These are phyloP conservation scores for Erebia aethiops DNA, from an alignment of 2,888 invertebrate genomes.

Conservation along the genomic window DNA sequence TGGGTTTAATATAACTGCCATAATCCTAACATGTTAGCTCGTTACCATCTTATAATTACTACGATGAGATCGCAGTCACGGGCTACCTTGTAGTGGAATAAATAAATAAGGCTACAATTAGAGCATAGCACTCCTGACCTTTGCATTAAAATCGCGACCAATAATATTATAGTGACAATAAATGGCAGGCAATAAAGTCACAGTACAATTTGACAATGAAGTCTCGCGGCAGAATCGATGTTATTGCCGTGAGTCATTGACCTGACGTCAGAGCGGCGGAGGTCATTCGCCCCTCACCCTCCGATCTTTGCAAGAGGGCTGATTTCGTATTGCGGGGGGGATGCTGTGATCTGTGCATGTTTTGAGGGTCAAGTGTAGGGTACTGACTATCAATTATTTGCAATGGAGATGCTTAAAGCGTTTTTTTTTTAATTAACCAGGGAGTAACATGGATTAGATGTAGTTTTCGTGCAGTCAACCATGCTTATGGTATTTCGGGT, in stretches of 20 bases:
- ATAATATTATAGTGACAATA: too few relatives aligned
- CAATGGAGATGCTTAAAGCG: neutral
- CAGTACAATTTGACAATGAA: conserved; percentile 18
- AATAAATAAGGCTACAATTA: too few relatives aligned
- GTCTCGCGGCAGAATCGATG: conserved; percentile 25
- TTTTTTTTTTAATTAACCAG: too few relatives aligned
- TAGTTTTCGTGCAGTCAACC: too few relatives aligned
- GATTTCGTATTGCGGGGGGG: conserved; percentile 28
- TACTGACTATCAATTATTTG: neutral
- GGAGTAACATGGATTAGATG: too few relatives aligned
- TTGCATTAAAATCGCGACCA: conserved; percentile 9
- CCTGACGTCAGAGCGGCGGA: conserved; percentile 29
- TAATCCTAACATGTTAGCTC: too few relatives aligned
- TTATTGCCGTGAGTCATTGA: conserved; percentile 33
- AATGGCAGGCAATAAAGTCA: neutral
- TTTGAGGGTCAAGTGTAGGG: conserved; percentile 27
- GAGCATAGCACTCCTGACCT: conserved; percentile 2
- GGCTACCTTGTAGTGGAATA: too few relatives aligned
- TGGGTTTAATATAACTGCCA: too few relatives aligned
- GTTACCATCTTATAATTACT: too few relatives aligned
- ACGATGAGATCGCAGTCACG: too few relatives aligned
- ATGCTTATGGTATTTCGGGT: too few relatives aligned
- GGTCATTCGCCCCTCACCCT: conserved; percentile 35
- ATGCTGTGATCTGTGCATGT: conserved; percentile 20
- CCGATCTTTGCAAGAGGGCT: conserved; percentile 28